Base-by-base conservation (phyloP, 2,797 vertebrate genomes). In the Anniella stebbinsi region DNA sequence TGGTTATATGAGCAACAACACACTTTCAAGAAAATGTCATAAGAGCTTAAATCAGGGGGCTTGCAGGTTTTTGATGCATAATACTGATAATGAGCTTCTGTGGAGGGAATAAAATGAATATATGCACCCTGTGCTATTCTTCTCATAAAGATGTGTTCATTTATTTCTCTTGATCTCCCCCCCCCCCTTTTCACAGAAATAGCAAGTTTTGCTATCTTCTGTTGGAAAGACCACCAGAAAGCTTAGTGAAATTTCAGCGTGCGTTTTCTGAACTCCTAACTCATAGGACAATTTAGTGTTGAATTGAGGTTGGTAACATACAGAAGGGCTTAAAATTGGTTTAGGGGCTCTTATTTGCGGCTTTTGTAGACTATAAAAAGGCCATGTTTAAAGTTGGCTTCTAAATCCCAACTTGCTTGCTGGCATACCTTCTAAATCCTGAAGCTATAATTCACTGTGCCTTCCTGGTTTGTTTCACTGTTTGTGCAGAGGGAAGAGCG, bases 21-120 rank as follows among this genome's bases (percentile, higher is more conserved):
- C 17, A 0, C 91, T 94, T 94, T 91, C 67, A 91, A 95, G 83
- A 95, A n/a, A 95, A 94, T 94, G 92, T 72, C 88, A 93, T 92
- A 90, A 93, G 66, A 94, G 36, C n/a, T 54, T 60, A 66, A 73
- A 36, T 72, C 21, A 41, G 77, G 33, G 45, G 11, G 2, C 17
- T 81, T 73, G 92, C 87, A 91, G 78, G 80, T 81, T 93, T 93
- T 89, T 95, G 89, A 83, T 90, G 89, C 87, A 87, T 90, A 92
- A 91, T 91, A 93, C 73, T 92, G 91, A 95, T 94, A 94, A 90
- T 94, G 51, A 89, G 30, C 6, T 51, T 17, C 45, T 66, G 33
- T 54, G 12, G 60, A 48, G 12, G 66, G 30, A 69, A 87, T 89
- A 92, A 92, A 76, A 87, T 84, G 69, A 89, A 91, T 57, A 91